Conservation (phyloP, 1,140 invertebrate genomes). For the Orius laevigatus region DNA sequence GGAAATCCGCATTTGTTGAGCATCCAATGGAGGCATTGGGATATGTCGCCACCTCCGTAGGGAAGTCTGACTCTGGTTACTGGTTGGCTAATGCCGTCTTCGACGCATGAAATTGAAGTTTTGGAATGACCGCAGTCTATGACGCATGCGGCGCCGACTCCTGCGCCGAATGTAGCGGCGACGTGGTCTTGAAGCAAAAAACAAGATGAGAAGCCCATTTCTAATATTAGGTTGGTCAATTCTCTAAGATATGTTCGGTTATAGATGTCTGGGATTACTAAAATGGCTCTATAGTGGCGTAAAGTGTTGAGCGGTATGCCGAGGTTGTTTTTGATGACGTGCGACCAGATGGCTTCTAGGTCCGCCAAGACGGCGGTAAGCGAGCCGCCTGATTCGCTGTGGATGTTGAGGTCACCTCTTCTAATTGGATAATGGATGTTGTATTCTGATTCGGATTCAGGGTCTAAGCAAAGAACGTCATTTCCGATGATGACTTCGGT, state of each 20-base stretch:
- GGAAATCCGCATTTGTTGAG: conserved; percentile 78
- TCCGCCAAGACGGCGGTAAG: conserved; percentile 67
- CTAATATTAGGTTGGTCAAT: conserved; percentile 63
- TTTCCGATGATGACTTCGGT: conserved; percentile 47
- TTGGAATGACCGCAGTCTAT: conserved; percentile 93
- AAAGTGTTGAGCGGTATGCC: conserved; percentile 60
- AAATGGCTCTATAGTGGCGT: conserved; percentile 65
- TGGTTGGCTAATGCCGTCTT: conserved; percentile 85
- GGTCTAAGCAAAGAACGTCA: conserved; percentile 44
- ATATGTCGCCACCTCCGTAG: conserved; percentile 21
- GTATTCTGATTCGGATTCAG: conserved; percentile 50
- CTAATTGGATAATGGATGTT: conserved; percentile 80
- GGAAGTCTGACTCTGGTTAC: conserved; percentile 48
- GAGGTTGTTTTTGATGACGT: conserved; percentile 56
- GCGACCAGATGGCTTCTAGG: conserved; percentile 73
- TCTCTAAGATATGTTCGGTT: conserved; percentile 73
- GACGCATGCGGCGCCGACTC: conserved; percentile 80
- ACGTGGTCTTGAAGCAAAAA: conserved; percentile 84
- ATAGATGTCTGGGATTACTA: conserved; percentile 84
- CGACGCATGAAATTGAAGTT: conserved; percentile 87
- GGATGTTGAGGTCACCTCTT: conserved; percentile 74
- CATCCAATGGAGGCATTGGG: conserved; percentile 44
- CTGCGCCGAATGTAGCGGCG: conserved; percentile 84
- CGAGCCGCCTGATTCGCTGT: conserved; percentile 65
- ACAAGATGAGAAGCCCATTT: conserved; percentile 77